These are phyloP conservation scores for Bugula neritina DNA, from an alignment of 2,888 invertebrate species.

Conservation along the genomic window DNA sequence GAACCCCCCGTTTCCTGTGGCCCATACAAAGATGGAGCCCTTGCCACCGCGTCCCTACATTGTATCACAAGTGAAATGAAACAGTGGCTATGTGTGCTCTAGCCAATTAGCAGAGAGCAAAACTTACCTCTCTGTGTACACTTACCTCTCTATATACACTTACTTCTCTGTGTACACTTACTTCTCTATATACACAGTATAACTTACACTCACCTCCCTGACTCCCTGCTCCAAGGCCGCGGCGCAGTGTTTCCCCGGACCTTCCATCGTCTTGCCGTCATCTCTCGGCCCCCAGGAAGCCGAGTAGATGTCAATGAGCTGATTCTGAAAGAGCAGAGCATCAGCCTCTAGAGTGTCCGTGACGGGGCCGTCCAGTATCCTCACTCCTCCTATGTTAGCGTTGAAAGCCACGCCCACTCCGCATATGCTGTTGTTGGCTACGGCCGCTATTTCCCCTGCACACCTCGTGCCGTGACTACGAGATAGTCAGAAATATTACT, in stretches of 20 bases:
- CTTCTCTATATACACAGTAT: background rate
- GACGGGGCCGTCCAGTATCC: conserved; percentile 50
- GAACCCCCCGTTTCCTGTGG: conserved; percentile 50
- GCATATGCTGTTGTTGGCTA: conserved; percentile 73
- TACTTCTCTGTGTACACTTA: background rate
- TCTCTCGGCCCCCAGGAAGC: conserved; percentile 71
- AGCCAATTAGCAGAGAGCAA: background rate
- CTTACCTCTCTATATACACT: background rate
- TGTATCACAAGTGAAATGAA: background rate
- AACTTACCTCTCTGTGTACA: background rate
- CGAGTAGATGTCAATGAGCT: conserved; percentile 48
- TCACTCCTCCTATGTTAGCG: conserved; percentile 65
- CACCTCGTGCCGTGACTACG: conserved; percentile 80
- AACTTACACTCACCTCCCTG: conserved; percentile 57
- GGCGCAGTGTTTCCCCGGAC: conserved; percentile 70
- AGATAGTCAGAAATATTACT: too few relatives aligned
- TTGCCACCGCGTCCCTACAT: conserved; percentile 41
- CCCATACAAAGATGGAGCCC: conserved; percentile 50
- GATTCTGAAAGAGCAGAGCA: conserved; percentile 41
- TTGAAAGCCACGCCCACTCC: conserved; percentile 86
- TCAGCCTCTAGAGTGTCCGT: conserved; percentile 49
- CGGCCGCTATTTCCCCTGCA: conserved; percentile 61
- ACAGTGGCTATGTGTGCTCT: background rate
- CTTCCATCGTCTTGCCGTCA: conserved; percentile 79
- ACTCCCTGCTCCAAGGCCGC: conserved; percentile 72